Base-by-base conservation (phyloP, 1,140 invertebrate genomes). In the Euura saliciscinereae region DNA sequence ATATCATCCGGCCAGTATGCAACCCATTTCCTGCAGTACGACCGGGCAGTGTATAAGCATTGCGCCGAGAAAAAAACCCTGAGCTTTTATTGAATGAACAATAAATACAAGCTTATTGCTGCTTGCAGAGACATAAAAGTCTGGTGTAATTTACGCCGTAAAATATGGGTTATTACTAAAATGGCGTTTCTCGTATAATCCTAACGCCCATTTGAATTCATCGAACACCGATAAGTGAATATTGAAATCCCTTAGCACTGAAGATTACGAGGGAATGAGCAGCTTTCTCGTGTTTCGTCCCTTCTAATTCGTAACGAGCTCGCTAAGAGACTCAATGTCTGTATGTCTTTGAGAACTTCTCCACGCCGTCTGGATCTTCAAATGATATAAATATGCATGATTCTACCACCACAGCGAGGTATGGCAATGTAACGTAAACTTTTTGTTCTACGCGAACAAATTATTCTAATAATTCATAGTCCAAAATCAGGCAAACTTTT, bases 131-230 rank as follows among this genome's bases (percentile, higher is more conserved):
- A 65, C 68, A 70, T 66, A 75, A 45, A 71, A 68, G 77, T 73
- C 73, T 4, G 8, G 45, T 59, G 46, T 82, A 79, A 83, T 83
- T 82, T 82, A 84, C 74, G 73, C 77, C 72, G 44, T 28, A 3
- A 11, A 72, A 71, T 78, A 77, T 78, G 76, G 68, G 69, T 78
- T 74, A 80, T 81, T 81, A 83, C 79, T 82, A 76, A 83, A 73
- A 42, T 6, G 66, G 66, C 8, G 28, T 59, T 59, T 59, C 66
- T 42, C 44, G 28, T 28, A 8, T 6, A 44, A 78, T 80, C 75
- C 64, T n/a, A 11, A 42, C 5, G 43, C 13, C 66, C 13, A 28
- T 43, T 28, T 67, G 1, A 8, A 67, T 67, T 67, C 28, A 67
- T 8, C 6, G 1, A 64, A 28, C 28, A 28, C 1, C 28, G 28